Evolutionary conservation across 2,888 invertebrate species (phyloP).

Genomic region (Bombylius discolor): DNA sequence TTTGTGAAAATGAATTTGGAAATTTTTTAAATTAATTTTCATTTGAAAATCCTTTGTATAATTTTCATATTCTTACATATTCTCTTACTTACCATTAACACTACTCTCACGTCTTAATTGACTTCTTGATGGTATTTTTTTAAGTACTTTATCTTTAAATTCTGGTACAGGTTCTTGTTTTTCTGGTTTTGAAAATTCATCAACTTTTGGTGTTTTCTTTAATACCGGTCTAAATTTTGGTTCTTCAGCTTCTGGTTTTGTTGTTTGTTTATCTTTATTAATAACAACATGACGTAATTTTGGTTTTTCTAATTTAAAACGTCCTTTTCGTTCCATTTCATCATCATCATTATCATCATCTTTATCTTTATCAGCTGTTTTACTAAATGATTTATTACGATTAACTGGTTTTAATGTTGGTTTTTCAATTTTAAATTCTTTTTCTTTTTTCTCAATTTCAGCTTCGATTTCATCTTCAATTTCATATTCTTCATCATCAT

Average conservation of each 20-base stretch:
- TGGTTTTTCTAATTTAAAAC: constrained; percentile 33
- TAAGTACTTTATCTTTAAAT: constrained; percentile 32
- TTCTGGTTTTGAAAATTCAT: constrained; percentile 28
- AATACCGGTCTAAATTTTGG: constrained; percentile 31
- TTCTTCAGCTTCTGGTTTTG: constrained; percentile 18
- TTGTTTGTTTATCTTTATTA: constrained; percentile 28
- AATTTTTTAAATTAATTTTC: too few relatives aligned
- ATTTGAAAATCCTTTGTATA: too few relatives aligned
- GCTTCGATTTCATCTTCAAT: constrained; percentile 22
- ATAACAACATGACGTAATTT: constrained; percentile 31
- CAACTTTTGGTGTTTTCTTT: constrained; percentile 33
- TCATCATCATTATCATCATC: constrained; percentile 11
- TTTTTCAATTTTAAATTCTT: constrained; percentile 19
- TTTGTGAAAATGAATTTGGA: too few relatives aligned
- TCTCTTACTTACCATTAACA: constrained; percentile 27
- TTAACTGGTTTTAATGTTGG: constrained; percentile 30
- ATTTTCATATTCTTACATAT: not conserved
- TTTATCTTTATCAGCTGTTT: not conserved
- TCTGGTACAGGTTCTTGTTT: constrained; percentile 31
- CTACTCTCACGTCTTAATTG: constrained; percentile 17
- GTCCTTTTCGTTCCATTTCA: constrained; percentile 18
- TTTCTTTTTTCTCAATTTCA: constrained; percentile 27
- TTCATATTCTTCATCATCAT: too few relatives aligned
- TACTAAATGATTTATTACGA: constrained; percentile 30
- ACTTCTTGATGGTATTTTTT: constrained; percentile 25